Evolutionary conservation across 2,888 invertebrate genomes (phyloP).

Genomic region (Octodonta nipae): DNA sequence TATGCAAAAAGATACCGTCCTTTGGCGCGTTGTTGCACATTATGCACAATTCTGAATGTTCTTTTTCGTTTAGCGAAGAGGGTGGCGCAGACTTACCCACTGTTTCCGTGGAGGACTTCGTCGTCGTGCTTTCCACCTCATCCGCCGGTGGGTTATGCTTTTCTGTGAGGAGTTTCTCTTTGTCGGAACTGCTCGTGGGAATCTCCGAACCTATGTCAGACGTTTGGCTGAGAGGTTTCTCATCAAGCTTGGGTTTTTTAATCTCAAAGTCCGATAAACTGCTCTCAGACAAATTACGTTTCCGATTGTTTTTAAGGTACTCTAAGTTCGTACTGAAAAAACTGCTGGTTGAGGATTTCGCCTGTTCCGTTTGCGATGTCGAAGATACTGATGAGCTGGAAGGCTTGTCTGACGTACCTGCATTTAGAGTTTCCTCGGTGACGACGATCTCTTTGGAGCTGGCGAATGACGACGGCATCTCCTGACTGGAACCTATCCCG

Average conservation of each 20-base stretch:
- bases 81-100: slow-evolving; percentile 4
- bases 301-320: slow-evolving; percentile 14
- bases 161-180: neutral
- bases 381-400: neutral
- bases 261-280: slow-evolving; percentile 22
- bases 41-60: slow-evolving; percentile 38
- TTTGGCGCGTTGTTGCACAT: slow-evolving; percentile 49
- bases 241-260: slow-evolving; percentile 15
- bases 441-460: slow-evolving; percentile 30
- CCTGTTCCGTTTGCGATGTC: neutral
- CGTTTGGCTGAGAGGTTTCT: slow-evolving; percentile 8
- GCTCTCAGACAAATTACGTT: slow-evolving; percentile 24
- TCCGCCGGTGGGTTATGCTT: no score
- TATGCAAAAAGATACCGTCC: slow-evolving; percentile 56
- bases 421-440: slow-evolving; percentile 21
- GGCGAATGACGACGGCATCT: slow-evolving; percentile 24
- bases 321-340: neutral
- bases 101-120: slow-evolving; percentile 4
- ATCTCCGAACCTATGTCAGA: slow-evolving; percentile 15
- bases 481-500: slow-evolving; percentile 34
- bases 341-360: neutral
- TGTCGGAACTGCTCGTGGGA: neutral
- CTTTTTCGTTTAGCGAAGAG: slow-evolving; percentile 6
- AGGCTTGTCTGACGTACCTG: slow-evolving; percentile 10
- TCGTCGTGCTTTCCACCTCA: neutral